Evolutionary conservation across 2,888 invertebrate genomes (phyloP).

Genomic region (Neoscelio sp.): DNA sequence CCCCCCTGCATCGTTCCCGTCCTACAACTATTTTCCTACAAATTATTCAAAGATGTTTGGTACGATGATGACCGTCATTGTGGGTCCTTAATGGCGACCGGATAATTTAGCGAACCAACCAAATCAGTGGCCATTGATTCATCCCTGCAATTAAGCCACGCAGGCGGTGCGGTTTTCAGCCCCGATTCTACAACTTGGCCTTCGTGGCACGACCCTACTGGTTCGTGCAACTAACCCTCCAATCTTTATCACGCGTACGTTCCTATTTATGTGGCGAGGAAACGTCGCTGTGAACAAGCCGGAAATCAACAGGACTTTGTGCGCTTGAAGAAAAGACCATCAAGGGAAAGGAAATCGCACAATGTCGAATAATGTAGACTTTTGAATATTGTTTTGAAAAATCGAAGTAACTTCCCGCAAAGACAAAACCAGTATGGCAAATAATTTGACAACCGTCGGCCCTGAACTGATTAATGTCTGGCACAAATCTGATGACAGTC

Average conservation of each 20-base stretch:
- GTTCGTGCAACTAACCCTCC: constrained; percentile 48
- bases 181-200: constrained; percentile 43
- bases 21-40: constrained; percentile 24
- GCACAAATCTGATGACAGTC: too few species aligned
- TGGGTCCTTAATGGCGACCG: constrained; percentile 66
- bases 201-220: constrained; percentile 15
- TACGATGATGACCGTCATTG: constrained; percentile 76
- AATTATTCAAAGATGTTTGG: constrained; percentile 50
- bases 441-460: too few species aligned
- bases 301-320: constrained; percentile 55
- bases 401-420: too few species aligned
- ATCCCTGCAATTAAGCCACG: constrained; percentile 59
- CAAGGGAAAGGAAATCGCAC: constrained; percentile 52
- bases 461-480: too few species aligned
- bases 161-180: constrained; percentile 66
- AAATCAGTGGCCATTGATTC: constrained; percentile 79
- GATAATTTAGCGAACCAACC: constrained; percentile 73
- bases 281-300: constrained; percentile 37
- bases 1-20: not conserved
- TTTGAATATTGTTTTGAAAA: too few species aligned
- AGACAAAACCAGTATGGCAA: too few species aligned
- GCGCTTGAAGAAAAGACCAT: constrained; percentile 38
- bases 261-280: constrained; percentile 45
- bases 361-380: constrained; percentile 16
- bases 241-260: constrained; percentile 52